Percentiles rank a stretch among this genome's conserved stretches.
Evolutionary conservation across 2,113 vertebrate genomes (phyloP).

Genomic region (Recurvirostra avosetta): DNA sequence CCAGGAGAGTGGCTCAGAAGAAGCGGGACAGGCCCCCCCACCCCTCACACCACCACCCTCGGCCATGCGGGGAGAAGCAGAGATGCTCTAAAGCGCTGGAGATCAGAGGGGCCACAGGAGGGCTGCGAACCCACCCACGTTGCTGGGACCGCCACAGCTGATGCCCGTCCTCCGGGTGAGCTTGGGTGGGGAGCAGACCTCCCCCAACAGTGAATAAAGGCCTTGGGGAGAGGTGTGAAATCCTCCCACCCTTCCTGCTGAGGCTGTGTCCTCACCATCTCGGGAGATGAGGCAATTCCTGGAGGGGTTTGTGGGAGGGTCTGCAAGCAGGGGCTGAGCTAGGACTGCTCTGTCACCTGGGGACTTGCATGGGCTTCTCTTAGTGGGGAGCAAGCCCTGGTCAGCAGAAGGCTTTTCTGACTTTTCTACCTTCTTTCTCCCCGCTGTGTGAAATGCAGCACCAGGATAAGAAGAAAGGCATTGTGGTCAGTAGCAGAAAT

Average conservation of each 20-base stretch:
- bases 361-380: background rate
- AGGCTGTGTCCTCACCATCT: accelerated
- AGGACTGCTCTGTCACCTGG: accelerated
- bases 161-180: background rate
- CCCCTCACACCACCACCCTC: background rate
- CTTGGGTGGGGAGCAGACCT: background rate
- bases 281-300: accelerated
- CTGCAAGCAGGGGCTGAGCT: background rate
- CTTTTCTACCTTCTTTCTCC: background rate
- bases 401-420: background rate
- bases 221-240: background rate
- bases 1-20: background rate
- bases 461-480: background rate
- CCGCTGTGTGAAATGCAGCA: background rate
- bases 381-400: background rate
- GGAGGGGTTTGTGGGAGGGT: background rate
- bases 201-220: accelerated
- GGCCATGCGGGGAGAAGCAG: accelerated
- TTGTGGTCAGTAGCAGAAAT: background rate
- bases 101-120: background rate
- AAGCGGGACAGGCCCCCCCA: background rate
- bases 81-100: background rate
- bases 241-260: background rate
- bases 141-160: background rate
- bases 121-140: background rate